Evolutionary conservation across 2,113 vertebrate species (phyloP).

Genomic region (Nyctereutes procyonoides): DNA sequence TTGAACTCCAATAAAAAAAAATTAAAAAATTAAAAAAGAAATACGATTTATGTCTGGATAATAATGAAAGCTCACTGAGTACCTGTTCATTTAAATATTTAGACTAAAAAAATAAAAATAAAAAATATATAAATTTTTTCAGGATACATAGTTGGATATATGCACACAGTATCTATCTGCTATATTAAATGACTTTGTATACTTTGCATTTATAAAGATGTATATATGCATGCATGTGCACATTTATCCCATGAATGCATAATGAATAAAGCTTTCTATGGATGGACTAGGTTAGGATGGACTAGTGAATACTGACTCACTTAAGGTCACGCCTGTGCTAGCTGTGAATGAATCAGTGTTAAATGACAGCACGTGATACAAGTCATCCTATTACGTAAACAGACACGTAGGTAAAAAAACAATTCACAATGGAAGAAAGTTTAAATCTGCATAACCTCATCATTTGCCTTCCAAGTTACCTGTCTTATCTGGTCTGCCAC

Average conservation of each 20-base stretch:
- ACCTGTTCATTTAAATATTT: background rate
- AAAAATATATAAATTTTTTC: background rate
- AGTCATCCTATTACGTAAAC: background rate
- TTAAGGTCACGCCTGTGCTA: background rate
- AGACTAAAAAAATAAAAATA: background rate
- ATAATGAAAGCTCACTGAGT: background rate
- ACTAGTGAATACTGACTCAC: background rate
- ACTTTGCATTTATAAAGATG: background rate
- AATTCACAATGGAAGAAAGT: background rate
- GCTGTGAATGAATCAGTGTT: background rate
- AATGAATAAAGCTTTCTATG: background rate
- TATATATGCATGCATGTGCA: accelerated
- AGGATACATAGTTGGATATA: background rate
- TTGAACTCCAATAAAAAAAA: too few species aligned
- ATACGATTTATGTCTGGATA: background rate
- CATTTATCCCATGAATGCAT: background rate
- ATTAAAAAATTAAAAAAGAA: too few species aligned
- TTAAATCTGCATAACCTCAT: background rate
- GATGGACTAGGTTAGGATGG: background rate
- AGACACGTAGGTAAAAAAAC: background rate
- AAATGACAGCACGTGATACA: background rate
- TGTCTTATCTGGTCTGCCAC: background rate
- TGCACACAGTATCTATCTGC: background rate
- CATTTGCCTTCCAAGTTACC: background rate
- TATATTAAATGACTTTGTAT: background rate